Conservation (phyloP, 2,797 vertebrate species). For the Lepus townsendii region DNA sequence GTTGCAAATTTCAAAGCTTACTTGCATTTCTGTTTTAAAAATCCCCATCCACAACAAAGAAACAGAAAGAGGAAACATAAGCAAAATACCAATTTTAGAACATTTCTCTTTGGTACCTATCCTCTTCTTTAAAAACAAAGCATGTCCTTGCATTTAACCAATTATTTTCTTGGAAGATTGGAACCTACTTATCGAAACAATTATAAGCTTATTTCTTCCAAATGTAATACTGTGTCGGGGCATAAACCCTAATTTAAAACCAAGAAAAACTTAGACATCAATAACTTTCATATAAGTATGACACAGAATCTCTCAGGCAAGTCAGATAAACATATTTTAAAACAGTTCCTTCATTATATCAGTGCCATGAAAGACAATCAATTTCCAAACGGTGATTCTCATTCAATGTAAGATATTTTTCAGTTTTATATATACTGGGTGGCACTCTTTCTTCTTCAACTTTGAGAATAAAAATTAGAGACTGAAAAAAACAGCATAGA, state of each 20-base stretch:
- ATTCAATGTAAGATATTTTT: slow-evolving; percentile 31
- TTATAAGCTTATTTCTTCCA: slow-evolving; percentile 8
- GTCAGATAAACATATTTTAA: slow-evolving; percentile 60
- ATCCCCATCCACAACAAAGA: neutral
- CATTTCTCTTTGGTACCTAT: neutral
- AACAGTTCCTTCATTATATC: slow-evolving; percentile 43
- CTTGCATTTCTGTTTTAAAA: neutral
- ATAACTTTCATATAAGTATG: slow-evolving; percentile 62
- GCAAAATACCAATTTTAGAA: neutral
- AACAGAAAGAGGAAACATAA: neutral
- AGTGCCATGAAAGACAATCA: neutral
- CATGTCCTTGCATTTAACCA: neutral
- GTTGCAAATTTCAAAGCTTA: neutral
- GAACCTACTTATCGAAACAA: slow-evolving; percentile 40
- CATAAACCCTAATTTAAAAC: slow-evolving; percentile 46
- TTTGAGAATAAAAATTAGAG: slow-evolving; percentile 72
- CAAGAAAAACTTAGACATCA: slow-evolving; percentile 50
- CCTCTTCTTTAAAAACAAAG: neutral
- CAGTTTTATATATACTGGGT: neutral
- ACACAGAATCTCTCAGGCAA: slow-evolving; percentile 46
- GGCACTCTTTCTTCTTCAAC: slow-evolving; percentile 24
- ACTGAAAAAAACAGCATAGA: slow-evolving; percentile 67
- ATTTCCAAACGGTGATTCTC: slow-evolving; percentile 63
- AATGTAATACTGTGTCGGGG: neutral
- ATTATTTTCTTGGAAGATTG: slow-evolving; percentile 45